Evolutionary conservation across 2,888 invertebrate species (phyloP).

Genomic region (Eristalis arbustorum): DNA sequence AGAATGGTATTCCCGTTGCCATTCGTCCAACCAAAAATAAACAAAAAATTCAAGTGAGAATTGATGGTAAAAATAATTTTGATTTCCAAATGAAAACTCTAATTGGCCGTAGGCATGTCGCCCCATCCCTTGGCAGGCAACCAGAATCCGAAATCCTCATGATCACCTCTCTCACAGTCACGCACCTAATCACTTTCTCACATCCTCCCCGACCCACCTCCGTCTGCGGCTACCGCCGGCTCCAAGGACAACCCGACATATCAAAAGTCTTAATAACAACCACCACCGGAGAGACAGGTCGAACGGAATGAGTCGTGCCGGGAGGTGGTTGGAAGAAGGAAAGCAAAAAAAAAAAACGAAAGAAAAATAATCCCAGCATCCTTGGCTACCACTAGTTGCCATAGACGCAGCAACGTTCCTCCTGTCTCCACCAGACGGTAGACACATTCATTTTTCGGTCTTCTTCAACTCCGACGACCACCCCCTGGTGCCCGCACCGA

Average conservation of each 20-base stretch:
- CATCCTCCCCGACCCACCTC: neutral
- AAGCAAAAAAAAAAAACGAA: constrained; percentile 4
- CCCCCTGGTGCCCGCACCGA: neutral
- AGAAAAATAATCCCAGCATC: constrained; percentile 15
- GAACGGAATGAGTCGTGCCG: neutral
- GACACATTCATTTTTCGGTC: constrained; percentile 55
- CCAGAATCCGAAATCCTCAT: neutral
- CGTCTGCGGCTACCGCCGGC: neutral
- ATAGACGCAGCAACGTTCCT: constrained; percentile 27
- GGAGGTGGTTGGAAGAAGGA: constrained; percentile 16
- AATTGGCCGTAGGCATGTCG: constrained; percentile 27
- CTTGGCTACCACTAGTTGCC: constrained; percentile 66
- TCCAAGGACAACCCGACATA: neutral
- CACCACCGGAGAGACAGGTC: neutral
- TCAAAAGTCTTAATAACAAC: constrained; percentile 44
- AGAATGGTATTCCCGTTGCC: neutral
- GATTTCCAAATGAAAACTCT: constrained; percentile 10
- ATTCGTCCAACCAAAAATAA: neutral
- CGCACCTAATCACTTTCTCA: constrained; percentile 13
- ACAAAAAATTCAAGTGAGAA: neutral
- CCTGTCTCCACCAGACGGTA: constrained; percentile 31
- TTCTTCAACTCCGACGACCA: constrained; percentile 32
- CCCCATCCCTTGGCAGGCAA: neutral
- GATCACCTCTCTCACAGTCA: neutral
- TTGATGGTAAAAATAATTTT: neutral